These are phyloP conservation scores for Craseonycteris thonglongyai DNA, from an alignment of 2,113 vertebrate species.

Conservation along the genomic window DNA sequence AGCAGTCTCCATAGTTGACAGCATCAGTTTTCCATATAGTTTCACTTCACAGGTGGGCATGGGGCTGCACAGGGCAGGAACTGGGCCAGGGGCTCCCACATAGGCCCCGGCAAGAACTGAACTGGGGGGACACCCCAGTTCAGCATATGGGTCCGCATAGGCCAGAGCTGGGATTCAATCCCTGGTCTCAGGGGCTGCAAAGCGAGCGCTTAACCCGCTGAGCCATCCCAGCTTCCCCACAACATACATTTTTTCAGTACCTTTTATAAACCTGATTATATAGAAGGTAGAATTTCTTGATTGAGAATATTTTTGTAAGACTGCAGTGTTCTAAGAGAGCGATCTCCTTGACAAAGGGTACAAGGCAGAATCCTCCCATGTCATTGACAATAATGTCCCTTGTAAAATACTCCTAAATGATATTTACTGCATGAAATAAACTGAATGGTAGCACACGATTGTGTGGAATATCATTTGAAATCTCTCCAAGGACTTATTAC, in stretches of 20 bases:
- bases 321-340: background rate
- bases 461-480: constrained; percentile 11
- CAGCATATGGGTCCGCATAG: no score
- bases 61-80: no score
- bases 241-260: background rate
- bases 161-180: no score
- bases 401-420: background rate
- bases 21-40: no score
- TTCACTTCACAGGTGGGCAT: no score
- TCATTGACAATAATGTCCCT: background rate
- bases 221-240: no score
- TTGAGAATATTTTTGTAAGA: background rate
- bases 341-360: background rate
- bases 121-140: no score
- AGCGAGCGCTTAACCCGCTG: no score
- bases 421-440: constrained; percentile 31
- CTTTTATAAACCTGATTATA: background rate
- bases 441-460: background rate
- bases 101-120: no score
- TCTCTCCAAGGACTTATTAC: constrained; percentile 1
- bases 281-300: background rate
- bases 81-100: no score
- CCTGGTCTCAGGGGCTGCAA: no score
- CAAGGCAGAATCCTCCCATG: background rate
- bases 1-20: no score